These are phyloP conservation scores for Pararge aegeria DNA, from an alignment of 1,140 invertebrate genomes.

Conservation along the genomic window DNA sequence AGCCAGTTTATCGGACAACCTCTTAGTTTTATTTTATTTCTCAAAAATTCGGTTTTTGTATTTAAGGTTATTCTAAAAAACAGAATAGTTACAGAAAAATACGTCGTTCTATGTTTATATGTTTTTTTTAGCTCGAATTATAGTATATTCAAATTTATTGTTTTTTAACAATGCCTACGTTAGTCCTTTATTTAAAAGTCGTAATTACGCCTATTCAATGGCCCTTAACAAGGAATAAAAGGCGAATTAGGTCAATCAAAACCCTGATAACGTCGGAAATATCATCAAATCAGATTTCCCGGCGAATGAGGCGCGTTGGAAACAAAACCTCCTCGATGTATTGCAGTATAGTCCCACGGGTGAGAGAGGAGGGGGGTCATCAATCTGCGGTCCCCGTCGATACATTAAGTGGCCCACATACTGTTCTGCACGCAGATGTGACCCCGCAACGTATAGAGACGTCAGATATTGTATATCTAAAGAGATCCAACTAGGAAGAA, in stretches of 20 bases:
- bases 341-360: conserved; percentile 46
- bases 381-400: conserved; percentile 62
- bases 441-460: conserved; percentile 20
- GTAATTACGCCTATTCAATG: background rate
- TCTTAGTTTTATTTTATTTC: too few relatives aligned
- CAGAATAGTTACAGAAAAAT: too few relatives aligned
- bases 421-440: conserved; percentile 51
- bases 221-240: background rate
- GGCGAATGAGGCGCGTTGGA: conserved; percentile 29
- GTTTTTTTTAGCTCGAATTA: too few relatives aligned
- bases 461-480: background rate
- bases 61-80: too few relatives aligned
- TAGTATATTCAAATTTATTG: too few relatives aligned
- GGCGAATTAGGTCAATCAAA: background rate
- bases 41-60: too few relatives aligned
- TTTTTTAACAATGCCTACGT: too few relatives aligned
- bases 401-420: conserved; percentile 58
- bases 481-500: background rate
- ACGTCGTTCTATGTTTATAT: too few relatives aligned
- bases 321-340: conserved; percentile 54
- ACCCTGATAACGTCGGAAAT: conserved; percentile 1
- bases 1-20: too few relatives aligned
- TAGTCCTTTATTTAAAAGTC: too few relatives aligned
- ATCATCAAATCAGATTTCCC: conserved; percentile 23
- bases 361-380: conserved; percentile 43